Evolutionary conservation across 2,797 vertebrate species (phyloP).

Genomic region (Lepus townsendii): DNA sequence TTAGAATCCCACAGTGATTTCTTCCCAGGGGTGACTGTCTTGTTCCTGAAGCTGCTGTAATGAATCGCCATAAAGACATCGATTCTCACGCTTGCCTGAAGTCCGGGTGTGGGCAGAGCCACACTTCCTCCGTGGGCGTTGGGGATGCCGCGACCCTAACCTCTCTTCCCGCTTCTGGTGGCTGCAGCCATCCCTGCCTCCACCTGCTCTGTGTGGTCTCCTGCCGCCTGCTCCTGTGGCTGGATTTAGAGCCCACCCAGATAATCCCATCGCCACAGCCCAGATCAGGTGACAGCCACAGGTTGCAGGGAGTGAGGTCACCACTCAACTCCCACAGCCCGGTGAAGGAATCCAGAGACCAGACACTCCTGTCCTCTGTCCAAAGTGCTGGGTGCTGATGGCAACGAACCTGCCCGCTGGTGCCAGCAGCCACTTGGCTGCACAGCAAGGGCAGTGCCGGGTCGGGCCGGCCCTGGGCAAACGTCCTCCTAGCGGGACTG

Average conservation of each 20-base stretch:
- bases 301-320: not conserved
- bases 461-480: no score
- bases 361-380: no score
- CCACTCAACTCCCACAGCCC: not conserved
- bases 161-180: not conserved
- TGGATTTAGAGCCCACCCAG: not conserved
- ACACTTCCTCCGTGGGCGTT: no score
- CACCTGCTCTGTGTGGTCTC: not conserved
- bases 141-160: not conserved
- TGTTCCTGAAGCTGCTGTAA: not conserved
- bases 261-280: not conserved
- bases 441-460: no score
- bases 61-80: not conserved
- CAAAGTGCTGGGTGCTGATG: no score
- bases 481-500: no score
- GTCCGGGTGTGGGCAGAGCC: not conserved
- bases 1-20: constrained; percentile 2
- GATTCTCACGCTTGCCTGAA: not conserved
- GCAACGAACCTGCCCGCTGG: no score
- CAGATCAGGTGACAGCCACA: not conserved
- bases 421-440: no score
- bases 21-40: not conserved
- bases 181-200: not conserved
- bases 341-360: not conserved
- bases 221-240: not conserved